These are phyloP conservation scores for Aviceda subcristata DNA, from an alignment of 2,113 vertebrate genomes.

Conservation along the genomic window DNA sequence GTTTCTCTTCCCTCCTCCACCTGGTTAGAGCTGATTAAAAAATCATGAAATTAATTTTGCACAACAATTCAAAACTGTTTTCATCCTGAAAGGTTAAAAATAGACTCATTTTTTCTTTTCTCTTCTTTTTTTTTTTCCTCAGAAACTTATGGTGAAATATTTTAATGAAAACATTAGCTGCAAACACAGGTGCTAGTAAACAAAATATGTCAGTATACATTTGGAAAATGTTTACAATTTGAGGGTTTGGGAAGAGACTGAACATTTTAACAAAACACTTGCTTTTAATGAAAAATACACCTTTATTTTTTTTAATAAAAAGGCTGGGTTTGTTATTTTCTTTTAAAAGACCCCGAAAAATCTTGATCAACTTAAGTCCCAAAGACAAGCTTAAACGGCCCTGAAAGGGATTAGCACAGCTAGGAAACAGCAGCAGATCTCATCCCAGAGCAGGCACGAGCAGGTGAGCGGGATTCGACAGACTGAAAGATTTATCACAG, in stretches of 20 bases:
- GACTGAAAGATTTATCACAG: neutral
- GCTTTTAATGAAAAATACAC: neutral
- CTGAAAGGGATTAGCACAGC: neutral
- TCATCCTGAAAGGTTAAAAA: slow-evolving; percentile 16
- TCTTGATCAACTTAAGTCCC: neutral
- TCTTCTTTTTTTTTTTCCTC: neutral
- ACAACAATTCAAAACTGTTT: neutral
- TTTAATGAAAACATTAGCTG: slow-evolving; percentile 43
- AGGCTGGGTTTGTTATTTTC: neutral
- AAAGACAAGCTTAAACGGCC: neutral
- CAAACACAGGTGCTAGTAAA: slow-evolving; percentile 47
- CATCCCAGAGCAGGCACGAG: neutral
- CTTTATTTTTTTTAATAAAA: neutral
- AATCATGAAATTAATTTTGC: slow-evolving; percentile 28
- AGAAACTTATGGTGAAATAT: neutral
- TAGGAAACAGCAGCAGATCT: neutral
- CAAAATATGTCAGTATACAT: neutral
- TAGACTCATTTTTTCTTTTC: neutral
- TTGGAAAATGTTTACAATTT: neutral
- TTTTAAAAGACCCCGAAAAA: neutral
- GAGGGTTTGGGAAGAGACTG: neutral
- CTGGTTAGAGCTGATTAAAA: slow-evolving; percentile 38
- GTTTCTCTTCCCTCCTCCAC: neutral
- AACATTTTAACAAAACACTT: neutral
- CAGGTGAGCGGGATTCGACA: neutral